Percentiles rank a stretch among this genome's conserved stretches.
Evolutionary conservation across 1,140 invertebrate species (phyloP).

Genomic region (Megalonaias nervosa): DNA sequence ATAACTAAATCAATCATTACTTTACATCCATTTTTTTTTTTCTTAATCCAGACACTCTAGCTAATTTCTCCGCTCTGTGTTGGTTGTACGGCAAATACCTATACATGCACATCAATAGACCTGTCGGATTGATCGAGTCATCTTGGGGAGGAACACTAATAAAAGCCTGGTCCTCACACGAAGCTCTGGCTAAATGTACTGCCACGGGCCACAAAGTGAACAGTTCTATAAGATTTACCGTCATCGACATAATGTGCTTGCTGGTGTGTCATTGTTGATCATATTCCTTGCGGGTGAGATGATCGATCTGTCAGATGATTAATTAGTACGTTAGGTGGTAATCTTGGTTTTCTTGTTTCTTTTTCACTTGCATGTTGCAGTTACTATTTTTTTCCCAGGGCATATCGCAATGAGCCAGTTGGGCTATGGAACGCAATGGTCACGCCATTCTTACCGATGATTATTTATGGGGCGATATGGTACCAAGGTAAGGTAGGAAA

Average conservation of each 20-base stretch:
- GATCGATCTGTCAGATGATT: no score
- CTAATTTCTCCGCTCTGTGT: conserved; percentile 63
- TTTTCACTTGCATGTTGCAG: no score
- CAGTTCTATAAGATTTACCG: no score
- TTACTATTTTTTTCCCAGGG: no score
- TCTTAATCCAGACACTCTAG: background rate
- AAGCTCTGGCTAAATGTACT: conserved; percentile 48
- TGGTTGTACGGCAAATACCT: conserved; percentile 64
- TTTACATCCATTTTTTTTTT: background rate
- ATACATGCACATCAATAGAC: conserved; percentile 45
- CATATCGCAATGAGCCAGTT: background rate
- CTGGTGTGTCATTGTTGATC: no score
- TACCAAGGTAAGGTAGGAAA: conserved; percentile 53
- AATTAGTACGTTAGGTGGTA: no score
- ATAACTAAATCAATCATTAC: no score
- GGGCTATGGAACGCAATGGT: conserved; percentile 63
- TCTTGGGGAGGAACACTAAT: conserved; percentile 59
- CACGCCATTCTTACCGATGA: conserved; percentile 50
- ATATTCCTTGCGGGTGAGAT: no score
- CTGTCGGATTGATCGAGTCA: conserved; percentile 60
- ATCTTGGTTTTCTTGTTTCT: no score
- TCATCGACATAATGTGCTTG: no score
- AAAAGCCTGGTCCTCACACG: conserved; percentile 60
- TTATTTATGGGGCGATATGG: conserved; percentile 58
- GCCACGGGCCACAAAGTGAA: no score